phyloP scores from a whole-genome alignment of 2,113 vertebrate species.

The Electrona antarctica region DNA sequence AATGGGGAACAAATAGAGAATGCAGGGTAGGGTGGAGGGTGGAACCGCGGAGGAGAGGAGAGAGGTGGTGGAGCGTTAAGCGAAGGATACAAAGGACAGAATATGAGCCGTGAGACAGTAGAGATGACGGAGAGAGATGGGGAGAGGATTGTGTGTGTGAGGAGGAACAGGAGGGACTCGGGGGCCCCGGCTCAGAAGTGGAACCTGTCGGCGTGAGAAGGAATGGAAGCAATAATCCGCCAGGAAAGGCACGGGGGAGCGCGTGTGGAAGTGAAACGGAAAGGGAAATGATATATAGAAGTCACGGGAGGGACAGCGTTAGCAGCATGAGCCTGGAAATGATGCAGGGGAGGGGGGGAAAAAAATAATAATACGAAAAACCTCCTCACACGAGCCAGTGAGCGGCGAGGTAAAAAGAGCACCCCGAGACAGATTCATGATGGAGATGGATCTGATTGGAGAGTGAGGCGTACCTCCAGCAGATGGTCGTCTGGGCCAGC shows the following conservation, averaged over 20 bases:
- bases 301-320: neutral
- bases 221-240: neutral
- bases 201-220: slow-evolving; percentile 2
- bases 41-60: neutral
- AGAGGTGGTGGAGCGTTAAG: neutral
- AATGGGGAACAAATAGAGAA: neutral
- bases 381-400: neutral
- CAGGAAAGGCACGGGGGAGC: neutral
- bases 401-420: slow-evolving; percentile 25
- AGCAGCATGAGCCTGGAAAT: slow-evolving; percentile 13
- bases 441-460: slow-evolving; percentile 71
- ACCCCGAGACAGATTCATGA: slow-evolving; percentile 63
- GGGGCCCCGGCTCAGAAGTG: neutral
- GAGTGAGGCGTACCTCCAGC: slow-evolving; percentile 67
- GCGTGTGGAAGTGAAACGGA: neutral
- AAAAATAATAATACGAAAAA: neutral
- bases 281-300: neutral
- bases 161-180: neutral
- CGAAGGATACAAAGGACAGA: slow-evolving; percentile 1
- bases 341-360: neutral
- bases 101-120: neutral
- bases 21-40: neutral
- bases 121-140: neutral
- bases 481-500: slow-evolving; percentile 72
- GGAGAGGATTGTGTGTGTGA: neutral